These are phyloP conservation scores for Anguilla pacifica DNA, from an alignment of 2,797 vertebrate species.

Conservation along the genomic window DNA sequence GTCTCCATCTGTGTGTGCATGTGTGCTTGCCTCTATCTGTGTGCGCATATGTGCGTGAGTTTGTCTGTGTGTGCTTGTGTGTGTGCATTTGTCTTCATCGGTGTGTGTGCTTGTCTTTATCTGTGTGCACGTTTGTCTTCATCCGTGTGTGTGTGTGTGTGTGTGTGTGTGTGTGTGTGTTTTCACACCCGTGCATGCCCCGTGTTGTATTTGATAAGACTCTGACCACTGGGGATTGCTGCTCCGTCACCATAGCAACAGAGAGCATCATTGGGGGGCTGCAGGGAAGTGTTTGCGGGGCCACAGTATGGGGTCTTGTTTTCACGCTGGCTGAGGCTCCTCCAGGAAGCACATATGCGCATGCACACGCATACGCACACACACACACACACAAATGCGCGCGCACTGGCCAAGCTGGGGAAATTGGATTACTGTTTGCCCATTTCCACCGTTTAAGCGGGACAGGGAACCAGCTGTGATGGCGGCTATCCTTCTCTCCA, in stretches of 20 bases:
- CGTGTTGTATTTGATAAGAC: conserved; percentile 10
- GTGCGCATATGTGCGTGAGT: conserved; percentile 34
- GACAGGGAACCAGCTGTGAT: conserved; percentile 4
- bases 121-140: not conserved
- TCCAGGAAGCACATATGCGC: conserved; percentile 26
- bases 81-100: not conserved
- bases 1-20: not conserved
- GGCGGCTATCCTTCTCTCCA: not conserved
- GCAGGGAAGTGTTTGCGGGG: conserved; percentile 41
- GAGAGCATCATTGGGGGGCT: conserved; percentile 40
- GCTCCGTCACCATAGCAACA: conserved; percentile 72
- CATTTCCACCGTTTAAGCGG: conserved; percentile 37
- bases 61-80: conserved; percentile 14
- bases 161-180: not conserved
- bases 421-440: conserved; percentile 50
- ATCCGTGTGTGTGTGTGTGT: not conserved
- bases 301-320: conserved; percentile 35
- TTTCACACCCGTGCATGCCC: not conserved
- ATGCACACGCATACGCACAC: not conserved
- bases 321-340: conserved; percentile 39
- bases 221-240: conserved; percentile 45
- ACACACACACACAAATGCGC: not conserved
- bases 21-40: not conserved
- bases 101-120: not conserved
- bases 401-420: conserved; percentile 25